phyloP scores from a whole-genome alignment of 2,113 vertebrate genomes.

The Macroglossus sobrinus region DNA sequence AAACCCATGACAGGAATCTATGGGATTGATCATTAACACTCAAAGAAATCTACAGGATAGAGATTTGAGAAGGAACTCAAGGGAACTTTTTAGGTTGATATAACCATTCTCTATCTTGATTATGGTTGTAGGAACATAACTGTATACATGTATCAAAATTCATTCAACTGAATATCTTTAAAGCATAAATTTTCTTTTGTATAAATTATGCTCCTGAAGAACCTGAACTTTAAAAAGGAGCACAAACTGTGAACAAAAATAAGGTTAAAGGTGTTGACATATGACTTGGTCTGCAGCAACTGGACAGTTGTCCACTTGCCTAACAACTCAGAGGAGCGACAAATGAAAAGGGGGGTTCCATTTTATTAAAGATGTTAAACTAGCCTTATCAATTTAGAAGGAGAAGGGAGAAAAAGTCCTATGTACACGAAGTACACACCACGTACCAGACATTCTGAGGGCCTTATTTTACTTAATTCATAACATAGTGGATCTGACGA shows the following conservation, averaged over 20 bases:
- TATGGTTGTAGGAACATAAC: neutral
- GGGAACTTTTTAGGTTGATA: neutral
- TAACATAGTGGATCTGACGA: neutral
- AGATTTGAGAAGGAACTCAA: neutral
- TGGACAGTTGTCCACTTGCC: neutral
- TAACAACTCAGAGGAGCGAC: neutral
- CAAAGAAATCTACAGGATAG: neutral
- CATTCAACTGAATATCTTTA: neutral
- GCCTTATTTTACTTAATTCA: neutral
- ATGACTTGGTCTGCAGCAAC: neutral
- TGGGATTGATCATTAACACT: neutral
- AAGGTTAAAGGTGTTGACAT: neutral
- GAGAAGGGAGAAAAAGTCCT: neutral
- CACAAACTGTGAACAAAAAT: neutral
- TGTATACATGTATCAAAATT: neutral
- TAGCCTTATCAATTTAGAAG: neutral
- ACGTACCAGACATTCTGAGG: neutral
- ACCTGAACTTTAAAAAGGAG: neutral
- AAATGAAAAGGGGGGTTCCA: neutral
- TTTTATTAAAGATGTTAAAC: neutral
- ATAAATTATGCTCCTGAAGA: neutral
- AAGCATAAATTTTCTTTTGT: neutral
- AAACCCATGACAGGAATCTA: neutral
- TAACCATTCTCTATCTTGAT: slow-evolving; percentile 5
- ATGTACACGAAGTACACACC: neutral